These are phyloP conservation scores for Chascanopsetta lugubris DNA, from an alignment of 2,113 vertebrate genomes.

Conservation along the genomic window DNA sequence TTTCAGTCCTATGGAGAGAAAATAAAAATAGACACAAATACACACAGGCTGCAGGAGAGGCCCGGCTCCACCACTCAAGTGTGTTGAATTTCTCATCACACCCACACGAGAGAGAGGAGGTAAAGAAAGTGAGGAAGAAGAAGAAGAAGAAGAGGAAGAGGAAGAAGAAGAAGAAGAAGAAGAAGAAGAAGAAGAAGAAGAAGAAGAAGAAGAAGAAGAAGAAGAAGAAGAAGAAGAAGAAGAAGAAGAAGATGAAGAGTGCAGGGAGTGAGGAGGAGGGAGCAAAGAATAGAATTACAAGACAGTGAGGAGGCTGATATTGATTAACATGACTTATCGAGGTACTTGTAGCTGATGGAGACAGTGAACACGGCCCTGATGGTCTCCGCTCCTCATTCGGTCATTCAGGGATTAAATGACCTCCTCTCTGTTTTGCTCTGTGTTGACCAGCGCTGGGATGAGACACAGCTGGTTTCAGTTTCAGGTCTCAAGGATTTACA, in stretches of 20 bases:
- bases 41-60: constrained; percentile 39
- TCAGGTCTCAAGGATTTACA: neutral
- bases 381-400: constrained; percentile 11
- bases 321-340: constrained; percentile 36
- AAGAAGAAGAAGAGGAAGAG: constrained; percentile 5
- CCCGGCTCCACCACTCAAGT: constrained; percentile 45
- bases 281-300: constrained; percentile 53
- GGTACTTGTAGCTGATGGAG: constrained; percentile 32
- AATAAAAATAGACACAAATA: neutral
- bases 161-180: constrained; percentile 13
- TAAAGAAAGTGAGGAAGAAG: constrained; percentile 5
- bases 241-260: neutral
- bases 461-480: neutral
- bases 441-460: neutral
- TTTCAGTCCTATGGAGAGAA: constrained; percentile 29
- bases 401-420: constrained; percentile 34
- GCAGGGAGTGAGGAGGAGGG: constrained; percentile 16
- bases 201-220: constrained; percentile 4
- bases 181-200: constrained; percentile 11
- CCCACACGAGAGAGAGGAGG: constrained; percentile 28
- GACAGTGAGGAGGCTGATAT: constrained; percentile 45
- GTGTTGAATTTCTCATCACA: constrained; percentile 54
- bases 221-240: constrained; percentile 13
- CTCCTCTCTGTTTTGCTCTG: constrained; percentile 7
- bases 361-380: constrained; percentile 10